phyloP scores from a whole-genome alignment of 2,113 vertebrate species.

The Todiramphus chloris region DNA sequence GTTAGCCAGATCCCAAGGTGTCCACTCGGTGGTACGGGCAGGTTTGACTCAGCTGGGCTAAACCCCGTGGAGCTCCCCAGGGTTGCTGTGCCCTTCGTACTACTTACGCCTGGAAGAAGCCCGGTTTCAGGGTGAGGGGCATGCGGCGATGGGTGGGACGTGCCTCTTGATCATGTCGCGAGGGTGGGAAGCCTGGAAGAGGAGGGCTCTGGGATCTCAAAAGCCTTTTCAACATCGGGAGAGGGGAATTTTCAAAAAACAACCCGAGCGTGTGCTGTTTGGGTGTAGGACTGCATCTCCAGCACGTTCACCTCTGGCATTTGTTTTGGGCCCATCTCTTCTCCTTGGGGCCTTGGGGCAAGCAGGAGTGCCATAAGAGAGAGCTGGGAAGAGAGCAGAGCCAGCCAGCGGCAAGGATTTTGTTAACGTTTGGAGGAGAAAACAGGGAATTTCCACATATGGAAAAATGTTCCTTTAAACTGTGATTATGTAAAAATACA shows the following conservation, averaged over 20 bases:
- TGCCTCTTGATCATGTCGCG: background rate
- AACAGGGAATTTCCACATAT: constrained; percentile 71
- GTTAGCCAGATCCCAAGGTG: background rate
- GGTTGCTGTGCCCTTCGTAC: background rate
- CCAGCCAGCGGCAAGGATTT: constrained; percentile 64
- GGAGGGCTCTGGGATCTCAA: constrained; percentile 33
- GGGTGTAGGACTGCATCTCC: constrained; percentile 49
- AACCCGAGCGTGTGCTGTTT: constrained; percentile 22
- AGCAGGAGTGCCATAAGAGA: constrained; percentile 37
- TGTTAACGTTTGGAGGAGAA: constrained; percentile 64
- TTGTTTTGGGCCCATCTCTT: constrained; percentile 57
- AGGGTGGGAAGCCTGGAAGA: background rate
- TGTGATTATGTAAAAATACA: constrained; percentile 71
- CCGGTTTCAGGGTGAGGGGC: background rate
- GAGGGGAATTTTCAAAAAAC: constrained; percentile 62
- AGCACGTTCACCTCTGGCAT: constrained; percentile 47
- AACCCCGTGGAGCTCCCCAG: fast-evolving
- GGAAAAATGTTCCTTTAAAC: constrained; percentile 73
- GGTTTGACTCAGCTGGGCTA: background rate
- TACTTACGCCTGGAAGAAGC: background rate
- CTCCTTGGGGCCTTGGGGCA: background rate
- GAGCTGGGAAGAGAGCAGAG: background rate
- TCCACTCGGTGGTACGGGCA: background rate
- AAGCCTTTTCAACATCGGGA: background rate
- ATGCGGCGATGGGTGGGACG: background rate